Percentiles rank a stretch among this genome's conserved stretches.
phyloP scores from a whole-genome alignment of 2,888 invertebrate species.

The Caenorhabditis virilis region DNA sequence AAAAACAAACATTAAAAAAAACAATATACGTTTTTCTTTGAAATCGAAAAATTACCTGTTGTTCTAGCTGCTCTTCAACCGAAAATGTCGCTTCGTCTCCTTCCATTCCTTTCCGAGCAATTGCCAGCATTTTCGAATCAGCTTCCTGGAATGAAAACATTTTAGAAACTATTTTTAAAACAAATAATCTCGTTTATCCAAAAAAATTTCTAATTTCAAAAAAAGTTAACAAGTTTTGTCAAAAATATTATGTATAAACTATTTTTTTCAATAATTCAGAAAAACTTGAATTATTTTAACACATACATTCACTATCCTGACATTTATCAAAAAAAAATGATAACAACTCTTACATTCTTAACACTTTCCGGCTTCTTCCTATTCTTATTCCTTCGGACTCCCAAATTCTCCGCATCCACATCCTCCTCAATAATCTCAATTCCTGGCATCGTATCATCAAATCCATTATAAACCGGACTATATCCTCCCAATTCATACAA shows the following conservation, averaged over 20 bases:
- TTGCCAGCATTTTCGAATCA: slow-evolving; percentile 78
- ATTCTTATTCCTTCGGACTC: slow-evolving; percentile 30
- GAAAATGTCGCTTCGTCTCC: slow-evolving; percentile 77
- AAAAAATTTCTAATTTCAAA: slow-evolving; percentile 1
- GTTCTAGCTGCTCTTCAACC: slow-evolving; percentile 74
- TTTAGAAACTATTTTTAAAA: neutral
- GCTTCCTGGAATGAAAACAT: slow-evolving; percentile 23
- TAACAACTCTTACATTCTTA: slow-evolving; percentile 5
- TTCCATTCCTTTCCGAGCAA: slow-evolving; percentile 84
- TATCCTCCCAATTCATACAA: slow-evolving; percentile 83
- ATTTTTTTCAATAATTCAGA: too few species aligned
- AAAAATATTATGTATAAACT: too few species aligned
- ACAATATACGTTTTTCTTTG: neutral
- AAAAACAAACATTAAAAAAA: neutral
- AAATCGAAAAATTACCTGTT: slow-evolving; percentile 18
- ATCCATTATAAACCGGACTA: slow-evolving; percentile 71
- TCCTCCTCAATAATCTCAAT: slow-evolving; percentile 72
- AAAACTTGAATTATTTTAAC: too few species aligned
- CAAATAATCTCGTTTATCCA: neutral
- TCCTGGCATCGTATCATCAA: slow-evolving; percentile 61
- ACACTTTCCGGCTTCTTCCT: slow-evolving; percentile 27
- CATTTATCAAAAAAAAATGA: too few species aligned
- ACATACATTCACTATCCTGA: too few species aligned
- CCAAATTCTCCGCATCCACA: slow-evolving; percentile 80
- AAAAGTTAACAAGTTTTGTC: neutral